These are phyloP conservation scores for Chiloscyllium punctatum DNA, from an alignment of 2,797 vertebrate genomes.

Conservation along the genomic window DNA sequence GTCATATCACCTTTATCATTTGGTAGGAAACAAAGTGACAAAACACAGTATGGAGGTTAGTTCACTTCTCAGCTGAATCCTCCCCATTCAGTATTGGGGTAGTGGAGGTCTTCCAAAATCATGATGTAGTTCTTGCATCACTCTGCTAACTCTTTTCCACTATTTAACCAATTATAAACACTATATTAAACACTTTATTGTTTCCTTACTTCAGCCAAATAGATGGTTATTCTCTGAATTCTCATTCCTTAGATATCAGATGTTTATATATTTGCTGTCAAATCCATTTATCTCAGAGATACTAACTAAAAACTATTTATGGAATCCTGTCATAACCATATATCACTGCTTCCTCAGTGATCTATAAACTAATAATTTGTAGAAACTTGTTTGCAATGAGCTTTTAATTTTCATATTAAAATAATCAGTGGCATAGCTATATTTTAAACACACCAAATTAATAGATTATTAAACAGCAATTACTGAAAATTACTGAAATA, in stretches of 20 bases:
- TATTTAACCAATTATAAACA: neutral
- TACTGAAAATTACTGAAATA: too few species aligned
- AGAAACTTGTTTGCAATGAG: too few species aligned
- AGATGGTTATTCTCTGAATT: neutral
- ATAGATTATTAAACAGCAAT: too few species aligned
- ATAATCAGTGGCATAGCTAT: too few species aligned
- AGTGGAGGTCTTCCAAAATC: neutral
- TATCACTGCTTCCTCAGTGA: too few species aligned
- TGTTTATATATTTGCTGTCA: neutral
- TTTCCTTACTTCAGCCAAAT: neutral
- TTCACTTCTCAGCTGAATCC: neutral
- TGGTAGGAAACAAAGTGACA: neutral
- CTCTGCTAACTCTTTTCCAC: neutral
- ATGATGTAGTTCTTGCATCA: neutral
- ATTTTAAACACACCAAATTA: too few species aligned
- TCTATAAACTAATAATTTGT: too few species aligned
- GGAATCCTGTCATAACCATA: too few species aligned
- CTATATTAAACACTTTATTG: neutral
- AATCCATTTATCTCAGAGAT: too few species aligned
- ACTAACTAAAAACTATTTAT: too few species aligned
- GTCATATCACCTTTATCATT: neutral
- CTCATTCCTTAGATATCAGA: neutral
- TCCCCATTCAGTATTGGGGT: neutral
- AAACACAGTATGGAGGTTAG: neutral
- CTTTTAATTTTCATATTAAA: too few species aligned